Percentiles rank a stretch among this genome's conserved stretches.
phyloP scores from a whole-genome alignment of 2,113 vertebrate genomes.

The Clarias magur region DNA sequence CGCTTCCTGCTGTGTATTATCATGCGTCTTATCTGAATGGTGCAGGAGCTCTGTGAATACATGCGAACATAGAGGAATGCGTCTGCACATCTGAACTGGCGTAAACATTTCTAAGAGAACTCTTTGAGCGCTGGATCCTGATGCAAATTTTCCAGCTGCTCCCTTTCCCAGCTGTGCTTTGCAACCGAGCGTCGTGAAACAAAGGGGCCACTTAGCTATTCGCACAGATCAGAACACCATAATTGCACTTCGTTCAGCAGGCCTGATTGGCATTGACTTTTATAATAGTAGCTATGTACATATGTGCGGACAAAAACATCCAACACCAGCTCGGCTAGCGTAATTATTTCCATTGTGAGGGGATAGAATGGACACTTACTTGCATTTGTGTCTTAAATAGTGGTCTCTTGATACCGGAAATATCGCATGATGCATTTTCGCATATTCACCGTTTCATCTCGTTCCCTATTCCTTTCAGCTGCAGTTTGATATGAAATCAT shows the following conservation, averaged over 20 bases:
- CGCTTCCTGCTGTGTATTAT: constrained; percentile 45
- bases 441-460: neutral
- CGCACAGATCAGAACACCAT: constrained; percentile 55
- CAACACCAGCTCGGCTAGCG: neutral
- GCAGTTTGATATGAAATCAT: constrained; percentile 20
- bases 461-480: neutral
- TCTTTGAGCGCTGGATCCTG: constrained; percentile 19
- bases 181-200: constrained; percentile 50
- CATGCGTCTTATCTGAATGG: constrained; percentile 31
- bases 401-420: neutral
- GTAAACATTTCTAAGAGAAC: constrained; percentile 14
- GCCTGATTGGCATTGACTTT: constrained; percentile 36
- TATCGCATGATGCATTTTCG: neutral
- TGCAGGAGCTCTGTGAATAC: constrained; percentile 32
- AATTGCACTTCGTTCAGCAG: constrained; percentile 58
- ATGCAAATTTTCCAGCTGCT: constrained; percentile 22
- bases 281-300: constrained; percentile 36
- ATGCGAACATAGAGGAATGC: neutral
- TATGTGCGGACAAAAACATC: constrained; percentile 27
- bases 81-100: constrained; percentile 28
- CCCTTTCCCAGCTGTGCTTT: constrained; percentile 49
- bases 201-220: constrained; percentile 55
- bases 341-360: constrained; percentile 28
- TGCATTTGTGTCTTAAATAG: constrained; percentile 1
- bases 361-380: neutral